phyloP scores from a whole-genome alignment of 2,888 invertebrate species.

The Yponomeuta sedellus region DNA sequence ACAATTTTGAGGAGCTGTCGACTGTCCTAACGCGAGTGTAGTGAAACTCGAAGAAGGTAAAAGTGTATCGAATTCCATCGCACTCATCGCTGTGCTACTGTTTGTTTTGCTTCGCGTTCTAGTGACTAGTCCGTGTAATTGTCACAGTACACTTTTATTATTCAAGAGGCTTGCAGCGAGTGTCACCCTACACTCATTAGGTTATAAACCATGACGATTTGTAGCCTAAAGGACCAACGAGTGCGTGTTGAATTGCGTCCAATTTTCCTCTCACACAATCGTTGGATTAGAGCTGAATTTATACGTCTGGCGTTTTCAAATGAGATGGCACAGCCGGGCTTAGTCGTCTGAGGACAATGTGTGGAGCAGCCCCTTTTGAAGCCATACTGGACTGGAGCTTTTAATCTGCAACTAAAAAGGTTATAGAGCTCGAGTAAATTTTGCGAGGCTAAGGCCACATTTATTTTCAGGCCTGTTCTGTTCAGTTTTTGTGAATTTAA shows the following conservation, averaged over 20 bases:
- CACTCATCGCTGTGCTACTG: conserved; percentile 26
- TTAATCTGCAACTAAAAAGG: conserved; percentile 13
- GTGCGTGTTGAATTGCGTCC: conserved; percentile 59
- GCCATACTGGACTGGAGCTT: conserved; percentile 24
- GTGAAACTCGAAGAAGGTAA: conserved; percentile 44
- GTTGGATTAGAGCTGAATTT: conserved; percentile 68
- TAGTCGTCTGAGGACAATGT: conserved; percentile 53
- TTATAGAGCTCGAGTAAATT: background rate
- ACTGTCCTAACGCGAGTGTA: conserved; percentile 29
- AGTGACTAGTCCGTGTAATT: conserved; percentile 24
- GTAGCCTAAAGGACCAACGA: conserved; percentile 48
- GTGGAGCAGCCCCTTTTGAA: conserved; percentile 23
- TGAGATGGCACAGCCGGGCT: conserved; percentile 52
- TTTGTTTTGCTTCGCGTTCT: conserved; percentile 5
- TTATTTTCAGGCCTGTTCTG: background rate
- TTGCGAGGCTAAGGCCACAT: background rate
- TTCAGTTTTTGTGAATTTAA: background rate
- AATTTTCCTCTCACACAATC: conserved; percentile 65
- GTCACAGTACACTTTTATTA: conserved; percentile 26
- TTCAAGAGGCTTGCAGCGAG: conserved; percentile 37
- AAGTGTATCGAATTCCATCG: conserved; percentile 58
- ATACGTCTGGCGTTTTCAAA: conserved; percentile 73
- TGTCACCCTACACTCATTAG: conserved; percentile 49
- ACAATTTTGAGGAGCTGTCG: background rate
- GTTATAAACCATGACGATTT: conserved; percentile 59